Evolutionary conservation across 2,797 vertebrate species (phyloP), one percentile per base, ranked within the genome.

Genomic region (Lutjanus campechanus): DNA sequence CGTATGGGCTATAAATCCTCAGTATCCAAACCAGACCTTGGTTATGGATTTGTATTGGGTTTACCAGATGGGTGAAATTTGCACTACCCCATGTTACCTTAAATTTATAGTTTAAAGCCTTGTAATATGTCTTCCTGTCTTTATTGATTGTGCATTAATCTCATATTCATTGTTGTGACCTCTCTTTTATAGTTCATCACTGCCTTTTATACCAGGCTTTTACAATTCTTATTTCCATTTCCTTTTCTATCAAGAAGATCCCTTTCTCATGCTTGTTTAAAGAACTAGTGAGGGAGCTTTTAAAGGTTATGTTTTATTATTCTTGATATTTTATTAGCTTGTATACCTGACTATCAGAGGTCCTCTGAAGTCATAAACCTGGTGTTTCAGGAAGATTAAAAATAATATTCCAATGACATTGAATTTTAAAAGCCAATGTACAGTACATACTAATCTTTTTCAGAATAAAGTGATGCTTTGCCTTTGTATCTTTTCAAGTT

Each of bases 101-200:
- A 22, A 11, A 64, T 44, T 11, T 20, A 41, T 54, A 22, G 44
- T 69, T 44, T 65, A 5, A 22, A 72, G 47, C 2, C 61, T 60
- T 66, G 74, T 55, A n/a, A 40, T 44, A 59, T 29, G 11, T n/a
- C 0, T 54, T 71, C 50, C 13, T 53, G 7, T 62, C 4, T 64
- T 73, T 53, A 64, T 16, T 46, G 40, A 55, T 19, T 55, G 7
- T 55, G 40, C 59, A 71, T 51, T 46, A 4, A 67, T 43, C 17
- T 83, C 36, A 5, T 60, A 58, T 72, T 73, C 54, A 72, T 69
- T 68, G 16, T 69, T 70, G 67, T 66, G 13, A 69, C 46, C 43
- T 58, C n/a, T 3, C n/a, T 81, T 71, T 53, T 8, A 66, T 40
- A 64, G 62, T 69, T 64, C 44, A 63, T 7, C n/a, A 9, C 47